A percentile compares a stretch with the other conserved stretches of the same genome.
phyloP scores from a whole-genome alignment of 1,140 invertebrate species.

The Paralvinella palmiformis region DNA sequence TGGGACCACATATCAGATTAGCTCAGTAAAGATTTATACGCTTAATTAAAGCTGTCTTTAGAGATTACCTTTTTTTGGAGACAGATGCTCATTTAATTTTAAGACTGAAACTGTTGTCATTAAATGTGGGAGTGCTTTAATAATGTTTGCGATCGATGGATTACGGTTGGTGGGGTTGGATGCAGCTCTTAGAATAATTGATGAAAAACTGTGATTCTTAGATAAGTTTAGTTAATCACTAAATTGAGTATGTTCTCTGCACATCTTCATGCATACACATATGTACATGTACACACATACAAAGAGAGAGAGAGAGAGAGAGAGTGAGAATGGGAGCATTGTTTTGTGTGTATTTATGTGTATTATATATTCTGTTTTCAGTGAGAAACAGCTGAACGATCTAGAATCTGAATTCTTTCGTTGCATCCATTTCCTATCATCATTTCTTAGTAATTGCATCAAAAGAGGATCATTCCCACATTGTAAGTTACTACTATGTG shows the following conservation, averaged over 20 bases:
- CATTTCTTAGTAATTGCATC: slow-evolving; percentile 42
- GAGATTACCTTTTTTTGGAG: not conserved
- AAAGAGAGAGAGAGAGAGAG: no score
- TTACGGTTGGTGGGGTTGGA: not conserved
- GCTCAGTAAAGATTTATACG: not conserved
- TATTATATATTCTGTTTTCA: slow-evolving; percentile 22
- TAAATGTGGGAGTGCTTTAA: not conserved
- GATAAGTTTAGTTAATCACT: not conserved
- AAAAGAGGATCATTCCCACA: slow-evolving; percentile 44
- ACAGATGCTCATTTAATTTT: not conserved
- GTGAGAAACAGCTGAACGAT: slow-evolving; percentile 29
- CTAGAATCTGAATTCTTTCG: slow-evolving; percentile 39
- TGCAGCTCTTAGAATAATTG: not conserved
- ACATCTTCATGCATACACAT: not conserved
- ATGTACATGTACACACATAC: not conserved
- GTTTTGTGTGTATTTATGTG: not conserved
- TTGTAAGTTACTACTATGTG: slow-evolving; percentile 36
- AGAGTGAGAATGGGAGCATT: not conserved
- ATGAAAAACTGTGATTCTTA: not conserved
- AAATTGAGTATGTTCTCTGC: not conserved
- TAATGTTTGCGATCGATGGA: not conserved
- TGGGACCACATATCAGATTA: not conserved
- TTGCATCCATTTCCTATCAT: slow-evolving; percentile 42
- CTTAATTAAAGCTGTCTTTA: not conserved
- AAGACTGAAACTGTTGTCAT: not conserved